Percentiles rank a stretch among this genome's conserved stretches.
These are phyloP conservation scores for Pemphigus obesinymphae DNA, from an alignment of 1,140 invertebrate species.

Conservation along the genomic window DNA sequence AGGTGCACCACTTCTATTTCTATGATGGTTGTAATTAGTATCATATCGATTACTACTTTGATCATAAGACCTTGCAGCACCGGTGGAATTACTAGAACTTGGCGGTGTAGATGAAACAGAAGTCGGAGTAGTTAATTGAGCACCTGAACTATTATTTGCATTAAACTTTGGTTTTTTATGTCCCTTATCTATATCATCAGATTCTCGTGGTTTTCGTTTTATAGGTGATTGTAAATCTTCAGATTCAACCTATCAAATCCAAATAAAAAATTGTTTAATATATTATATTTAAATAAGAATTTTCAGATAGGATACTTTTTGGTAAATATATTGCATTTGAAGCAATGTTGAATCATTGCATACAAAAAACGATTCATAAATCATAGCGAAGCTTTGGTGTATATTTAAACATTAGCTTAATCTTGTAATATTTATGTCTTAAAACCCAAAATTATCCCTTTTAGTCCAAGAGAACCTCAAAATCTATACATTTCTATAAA, in stretches of 20 bases:
- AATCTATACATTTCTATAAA: too few species aligned
- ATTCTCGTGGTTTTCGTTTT: constrained; percentile 10
- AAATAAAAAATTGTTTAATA: not conserved
- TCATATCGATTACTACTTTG: constrained; percentile 35
- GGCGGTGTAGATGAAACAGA: not conserved
- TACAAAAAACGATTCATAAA: too few species aligned
- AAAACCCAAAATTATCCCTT: too few species aligned
- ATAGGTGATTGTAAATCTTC: not conserved
- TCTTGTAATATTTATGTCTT: too few species aligned
- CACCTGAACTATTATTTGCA: not conserved
- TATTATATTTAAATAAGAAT: too few species aligned
- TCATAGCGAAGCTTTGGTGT: too few species aligned
- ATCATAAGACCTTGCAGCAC: constrained; percentile 8
- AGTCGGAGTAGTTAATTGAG: not conserved
- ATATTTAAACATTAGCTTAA: too few species aligned
- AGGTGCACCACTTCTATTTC: constrained; percentile 18
- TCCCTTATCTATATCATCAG: not conserved
- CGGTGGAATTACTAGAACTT: constrained; percentile 34
- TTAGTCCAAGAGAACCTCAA: too few species aligned
- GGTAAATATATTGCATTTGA: too few species aligned
- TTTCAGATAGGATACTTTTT: too few species aligned
- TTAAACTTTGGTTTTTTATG: not conserved
- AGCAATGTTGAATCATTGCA: too few species aligned
- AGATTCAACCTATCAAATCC: not conserved
- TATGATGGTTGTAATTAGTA: constrained; percentile 33